Conservation (phyloP, 2,888 invertebrate species). For the Pristionchus entomophagus region DNA sequence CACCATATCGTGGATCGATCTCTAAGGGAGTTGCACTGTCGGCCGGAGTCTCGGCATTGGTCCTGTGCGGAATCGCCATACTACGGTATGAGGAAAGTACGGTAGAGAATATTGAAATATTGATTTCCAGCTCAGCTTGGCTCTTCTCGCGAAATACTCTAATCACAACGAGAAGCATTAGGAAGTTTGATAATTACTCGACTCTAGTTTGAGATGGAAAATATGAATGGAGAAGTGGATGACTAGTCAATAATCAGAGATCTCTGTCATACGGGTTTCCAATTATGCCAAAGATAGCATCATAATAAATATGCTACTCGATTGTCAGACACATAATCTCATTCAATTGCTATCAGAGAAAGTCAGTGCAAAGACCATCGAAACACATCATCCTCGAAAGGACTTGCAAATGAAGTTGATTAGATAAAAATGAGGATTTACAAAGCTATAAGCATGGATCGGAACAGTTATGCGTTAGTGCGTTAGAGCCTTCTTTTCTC, state of each 20-base stretch:
- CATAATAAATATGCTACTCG: too few species aligned
- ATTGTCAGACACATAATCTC: too few species aligned
- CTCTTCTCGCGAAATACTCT: conserved; percentile 19
- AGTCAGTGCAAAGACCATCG: too few species aligned
- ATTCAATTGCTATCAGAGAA: too few species aligned
- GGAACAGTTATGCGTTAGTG: too few species aligned
- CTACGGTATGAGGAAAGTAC: background rate
- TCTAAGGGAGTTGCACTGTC: conserved; percentile 58
- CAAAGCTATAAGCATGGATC: too few species aligned
- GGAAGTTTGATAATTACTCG: conserved; percentile 36
- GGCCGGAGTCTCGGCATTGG: conserved; percentile 55
- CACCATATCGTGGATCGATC: conserved; percentile 50
- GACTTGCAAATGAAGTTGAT: too few species aligned
- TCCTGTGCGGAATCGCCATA: conserved; percentile 50
- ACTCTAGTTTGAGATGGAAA: conserved; percentile 24
- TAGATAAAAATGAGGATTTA: too few species aligned
- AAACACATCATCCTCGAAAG: too few species aligned
- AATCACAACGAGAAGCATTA: background rate
- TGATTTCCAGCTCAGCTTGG: conserved; percentile 4
- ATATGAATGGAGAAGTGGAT: background rate
- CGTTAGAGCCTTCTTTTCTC: too few species aligned
- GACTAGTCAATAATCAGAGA: conserved; percentile 9
- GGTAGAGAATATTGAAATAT: background rate
- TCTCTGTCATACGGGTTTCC: background rate
- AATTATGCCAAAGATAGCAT: conserved; percentile 3